phyloP scores from a whole-genome alignment of 2,113 vertebrate species.

The Myiozetetes cayanensis region DNA sequence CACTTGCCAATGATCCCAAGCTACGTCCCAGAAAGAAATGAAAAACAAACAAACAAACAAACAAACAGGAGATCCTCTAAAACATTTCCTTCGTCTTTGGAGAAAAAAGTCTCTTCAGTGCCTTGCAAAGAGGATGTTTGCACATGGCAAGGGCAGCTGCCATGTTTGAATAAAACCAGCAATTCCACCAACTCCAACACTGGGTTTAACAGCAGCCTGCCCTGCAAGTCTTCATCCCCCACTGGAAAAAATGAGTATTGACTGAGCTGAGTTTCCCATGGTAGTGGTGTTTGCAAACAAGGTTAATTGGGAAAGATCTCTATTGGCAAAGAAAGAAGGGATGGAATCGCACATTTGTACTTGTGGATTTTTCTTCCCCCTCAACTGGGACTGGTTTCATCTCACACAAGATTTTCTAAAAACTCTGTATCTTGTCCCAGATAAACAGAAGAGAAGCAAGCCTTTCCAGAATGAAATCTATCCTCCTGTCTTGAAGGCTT shows the following conservation, averaged over 20 bases:
- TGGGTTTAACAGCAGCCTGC: neutral
- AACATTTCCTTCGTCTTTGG: neutral
- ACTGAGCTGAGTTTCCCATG: neutral
- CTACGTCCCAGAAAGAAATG: neutral
- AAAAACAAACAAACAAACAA: neutral
- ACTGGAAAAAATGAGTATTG: neutral
- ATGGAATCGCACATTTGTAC: fast-evolving
- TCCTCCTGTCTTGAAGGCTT: neutral
- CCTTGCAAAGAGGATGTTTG: neutral
- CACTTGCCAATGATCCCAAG: neutral
- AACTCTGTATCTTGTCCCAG: neutral
- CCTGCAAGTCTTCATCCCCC: neutral
- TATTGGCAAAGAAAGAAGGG: neutral
- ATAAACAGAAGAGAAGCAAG: neutral
- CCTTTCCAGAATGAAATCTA: neutral
- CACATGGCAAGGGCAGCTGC: neutral
- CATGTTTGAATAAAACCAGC: neutral
- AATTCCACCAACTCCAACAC: neutral
- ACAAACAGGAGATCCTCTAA: neutral
- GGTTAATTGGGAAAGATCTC: neutral
- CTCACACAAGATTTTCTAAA: neutral
- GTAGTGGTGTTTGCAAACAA: neutral
- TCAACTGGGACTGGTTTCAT: neutral
- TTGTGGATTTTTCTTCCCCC: neutral
- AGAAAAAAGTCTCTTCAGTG: neutral